Evolutionary conservation across 2,797 vertebrate genomes (phyloP), one percentile per base, ranked within the genome.

Genomic region (Sphaeramia orbicularis): DNA sequence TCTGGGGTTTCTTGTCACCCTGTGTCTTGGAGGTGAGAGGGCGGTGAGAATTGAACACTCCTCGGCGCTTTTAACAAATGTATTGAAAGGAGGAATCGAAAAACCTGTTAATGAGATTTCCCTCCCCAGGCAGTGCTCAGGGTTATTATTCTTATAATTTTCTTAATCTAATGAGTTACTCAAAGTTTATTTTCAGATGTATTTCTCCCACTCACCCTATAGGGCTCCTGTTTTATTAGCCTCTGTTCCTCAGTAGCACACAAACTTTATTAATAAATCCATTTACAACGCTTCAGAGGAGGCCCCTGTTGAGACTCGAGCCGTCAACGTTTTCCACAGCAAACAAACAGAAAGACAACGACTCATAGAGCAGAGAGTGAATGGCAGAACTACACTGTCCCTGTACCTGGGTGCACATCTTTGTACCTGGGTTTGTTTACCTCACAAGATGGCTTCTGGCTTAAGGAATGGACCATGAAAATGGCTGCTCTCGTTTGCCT

Each of bases 21-120:
- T 8, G 14, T 83, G 85, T 92, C 86, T 91, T 21, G 77, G 81
- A 92, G 91, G 91, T 92, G 91, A 92, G 89, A 93, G 91, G 85
- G 86, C 68, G 86, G 86, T 91, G 89, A 92, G 92, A 93, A 91
- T 92, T 93, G 87, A 91, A 91, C 90, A 83, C 86, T 89, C 81
- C 61, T 84, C 81, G 82, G 87, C 85, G 85, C 86, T 87, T 89
- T 86, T 91, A 92, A 93, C 91, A 92, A 92, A 93, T 91, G 89
- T 92, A 92, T 90, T 92, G 91, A 93, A 91, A 85, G 88, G 44
- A 68, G 67, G 84, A 91, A 92, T 93, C 89, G 90, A 94, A 93
- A 93, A 91, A 92, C 87, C 88, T 88, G 91, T 93, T 93, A 93
- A 94, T 94, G 89, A 93, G 91, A 92, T 94, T 94, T 93, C 55